Percentiles rank a stretch among this genome's conserved stretches.
Conservation (phyloP, 2,113 vertebrate species). For the Rhadina sibilatrix region DNA sequence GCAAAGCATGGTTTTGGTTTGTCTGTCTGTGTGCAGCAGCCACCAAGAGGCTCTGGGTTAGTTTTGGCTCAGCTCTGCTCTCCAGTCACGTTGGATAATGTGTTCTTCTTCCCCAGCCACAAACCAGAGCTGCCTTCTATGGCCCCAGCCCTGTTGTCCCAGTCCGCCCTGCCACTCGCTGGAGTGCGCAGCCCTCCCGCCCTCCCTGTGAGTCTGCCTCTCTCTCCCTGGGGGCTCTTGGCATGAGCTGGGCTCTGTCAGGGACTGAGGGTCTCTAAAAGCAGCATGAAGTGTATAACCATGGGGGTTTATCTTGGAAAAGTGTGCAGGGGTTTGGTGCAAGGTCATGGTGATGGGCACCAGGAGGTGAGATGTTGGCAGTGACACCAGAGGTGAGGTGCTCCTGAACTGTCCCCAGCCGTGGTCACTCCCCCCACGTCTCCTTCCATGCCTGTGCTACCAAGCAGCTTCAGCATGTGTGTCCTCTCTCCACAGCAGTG, state of each 20-base stretch:
- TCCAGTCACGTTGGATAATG: background rate
- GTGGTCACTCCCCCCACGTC: rapidly evolving
- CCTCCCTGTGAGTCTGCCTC: conserved; percentile 76
- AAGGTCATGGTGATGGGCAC: background rate
- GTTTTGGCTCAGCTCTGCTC: background rate
- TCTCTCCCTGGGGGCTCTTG: rapidly evolving
- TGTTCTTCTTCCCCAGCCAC: conserved; percentile 71
- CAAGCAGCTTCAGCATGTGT: background rate
- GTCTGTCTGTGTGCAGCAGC: rapidly evolving
- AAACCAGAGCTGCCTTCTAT: conserved; percentile 79
- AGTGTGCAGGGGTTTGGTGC: rapidly evolving
- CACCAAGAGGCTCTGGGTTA: background rate
- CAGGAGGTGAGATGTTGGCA: rapidly evolving
- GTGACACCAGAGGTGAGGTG: background rate
- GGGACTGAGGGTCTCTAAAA: background rate
- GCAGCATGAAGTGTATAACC: background rate
- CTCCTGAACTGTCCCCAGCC: background rate
- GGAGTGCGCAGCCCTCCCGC: conserved; percentile 80
- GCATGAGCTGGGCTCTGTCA: rapidly evolving
- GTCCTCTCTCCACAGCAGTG: background rate
- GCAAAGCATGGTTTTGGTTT: background rate
- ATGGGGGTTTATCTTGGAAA: background rate
- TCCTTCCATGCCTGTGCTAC: rapidly evolving
- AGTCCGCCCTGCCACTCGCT: conserved; percentile 80
- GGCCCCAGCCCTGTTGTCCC: conserved; percentile 76